A percentile compares a stretch with the other conserved stretches of the same genome.
phyloP scores from a whole-genome alignment of 2,797 vertebrate species.

The Psittacula derbiana region DNA sequence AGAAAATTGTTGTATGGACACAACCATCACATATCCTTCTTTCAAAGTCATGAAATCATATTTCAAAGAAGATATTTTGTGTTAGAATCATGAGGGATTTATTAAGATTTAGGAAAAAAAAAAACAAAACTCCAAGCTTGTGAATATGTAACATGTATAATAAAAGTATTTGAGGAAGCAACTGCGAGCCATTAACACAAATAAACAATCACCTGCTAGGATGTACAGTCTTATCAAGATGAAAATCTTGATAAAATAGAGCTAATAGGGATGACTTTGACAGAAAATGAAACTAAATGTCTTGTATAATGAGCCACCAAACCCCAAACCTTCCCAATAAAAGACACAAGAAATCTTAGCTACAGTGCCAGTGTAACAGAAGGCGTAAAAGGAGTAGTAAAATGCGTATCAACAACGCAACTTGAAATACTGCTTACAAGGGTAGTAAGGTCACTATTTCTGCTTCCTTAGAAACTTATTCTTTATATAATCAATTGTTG shows the following conservation, averaged over 20 bases:
- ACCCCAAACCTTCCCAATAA: neutral
- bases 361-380: neutral
- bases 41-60: neutral
- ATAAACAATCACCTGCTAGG: neutral
- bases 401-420: neutral
- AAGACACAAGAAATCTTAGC: neutral
- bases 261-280: neutral
- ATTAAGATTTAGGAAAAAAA: neutral
- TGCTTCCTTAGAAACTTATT: neutral
- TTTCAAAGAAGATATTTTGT: neutral
- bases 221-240: neutral
- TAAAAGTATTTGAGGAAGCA: neutral
- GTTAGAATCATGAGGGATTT: neutral
- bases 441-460: neutral
- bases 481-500: neutral
- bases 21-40: neutral
- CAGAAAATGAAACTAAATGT: neutral
- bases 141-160: neutral
- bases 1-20: neutral
- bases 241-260: neutral
- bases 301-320: neutral
- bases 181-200: neutral
- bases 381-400: neutral
- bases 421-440: neutral
- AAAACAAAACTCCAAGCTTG: neutral